phyloP scores from a whole-genome alignment of 2,113 vertebrate species.

The Tyto alba region DNA sequence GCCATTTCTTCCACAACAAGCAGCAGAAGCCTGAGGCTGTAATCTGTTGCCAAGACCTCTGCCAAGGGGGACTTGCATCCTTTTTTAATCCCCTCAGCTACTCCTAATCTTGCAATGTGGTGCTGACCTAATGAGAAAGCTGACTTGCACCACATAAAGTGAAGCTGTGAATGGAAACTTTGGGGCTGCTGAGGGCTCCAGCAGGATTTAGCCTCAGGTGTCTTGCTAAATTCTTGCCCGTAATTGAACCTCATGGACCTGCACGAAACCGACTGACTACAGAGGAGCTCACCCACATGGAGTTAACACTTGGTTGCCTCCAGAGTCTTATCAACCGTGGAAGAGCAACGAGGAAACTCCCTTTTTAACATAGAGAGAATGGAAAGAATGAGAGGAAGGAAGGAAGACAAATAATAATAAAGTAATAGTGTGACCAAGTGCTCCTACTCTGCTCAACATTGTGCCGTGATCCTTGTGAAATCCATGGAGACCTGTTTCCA shows the following conservation, averaged over 20 bases:
- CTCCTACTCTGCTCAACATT: background rate
- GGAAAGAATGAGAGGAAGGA: background rate
- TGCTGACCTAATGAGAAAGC: background rate
- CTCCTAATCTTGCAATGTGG: background rate
- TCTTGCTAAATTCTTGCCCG: background rate
- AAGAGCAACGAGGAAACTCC: background rate
- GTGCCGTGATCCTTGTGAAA: accelerated
- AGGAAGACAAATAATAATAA: background rate
- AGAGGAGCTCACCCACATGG: background rate
- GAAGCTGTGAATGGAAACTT: background rate
- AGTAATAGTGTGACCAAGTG: background rate
- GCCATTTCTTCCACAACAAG: background rate
- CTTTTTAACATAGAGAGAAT: background rate
- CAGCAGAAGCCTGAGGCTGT: background rate
- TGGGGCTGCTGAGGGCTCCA: accelerated
- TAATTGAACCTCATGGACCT: background rate
- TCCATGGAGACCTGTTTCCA: background rate
- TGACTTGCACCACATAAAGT: background rate
- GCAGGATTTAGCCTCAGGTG: background rate
- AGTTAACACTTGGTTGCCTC: background rate
- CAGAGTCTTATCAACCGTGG: background rate
- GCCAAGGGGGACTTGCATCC: background rate
- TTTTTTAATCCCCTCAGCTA: background rate
- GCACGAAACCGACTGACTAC: background rate
- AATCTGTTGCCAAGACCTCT: background rate